Conservation (phyloP, 2,113 vertebrate genomes). For the human (Homo sapiens) region DNA sequence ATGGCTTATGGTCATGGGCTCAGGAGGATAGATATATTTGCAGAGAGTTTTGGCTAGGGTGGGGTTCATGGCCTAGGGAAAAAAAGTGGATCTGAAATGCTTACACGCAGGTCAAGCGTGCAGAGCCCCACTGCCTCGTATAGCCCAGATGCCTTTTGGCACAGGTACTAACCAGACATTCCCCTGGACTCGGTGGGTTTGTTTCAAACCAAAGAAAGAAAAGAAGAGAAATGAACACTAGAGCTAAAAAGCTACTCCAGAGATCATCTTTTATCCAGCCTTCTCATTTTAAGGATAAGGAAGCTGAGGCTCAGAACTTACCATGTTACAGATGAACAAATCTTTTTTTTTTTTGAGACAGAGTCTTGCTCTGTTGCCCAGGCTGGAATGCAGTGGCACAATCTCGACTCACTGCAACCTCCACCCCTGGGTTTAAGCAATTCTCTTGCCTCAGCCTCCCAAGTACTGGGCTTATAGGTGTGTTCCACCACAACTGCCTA, state of each 20-base stretch:
- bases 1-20: not conserved
- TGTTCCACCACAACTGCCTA: too few relatives aligned
- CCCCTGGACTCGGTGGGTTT: not conserved
- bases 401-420: too few relatives aligned
- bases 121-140: not conserved
- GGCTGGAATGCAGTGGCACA: too few relatives aligned
- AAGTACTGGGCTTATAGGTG: too few relatives aligned
- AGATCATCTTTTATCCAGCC: conserved; percentile 18
- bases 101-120: not conserved
- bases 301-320: not conserved
- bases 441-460: too few relatives aligned
- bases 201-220: not conserved
- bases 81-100: conserved; percentile 31
- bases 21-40: conserved; percentile 6
- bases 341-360: not conserved
- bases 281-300: conserved; percentile 47
- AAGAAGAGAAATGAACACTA: not conserved
- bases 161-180: not conserved
- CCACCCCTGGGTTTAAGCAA: too few relatives aligned
- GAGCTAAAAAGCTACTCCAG: not conserved
- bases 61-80: conserved; percentile 21
- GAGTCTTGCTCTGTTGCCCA: too few relatives aligned
- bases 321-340: conserved; percentile 23
- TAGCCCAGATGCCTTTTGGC: conserved; percentile 21
- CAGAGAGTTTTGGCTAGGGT: not conserved